phyloP scores from a whole-genome alignment of 2,888 invertebrate genomes.

The Taphrorychus bicolor region DNA sequence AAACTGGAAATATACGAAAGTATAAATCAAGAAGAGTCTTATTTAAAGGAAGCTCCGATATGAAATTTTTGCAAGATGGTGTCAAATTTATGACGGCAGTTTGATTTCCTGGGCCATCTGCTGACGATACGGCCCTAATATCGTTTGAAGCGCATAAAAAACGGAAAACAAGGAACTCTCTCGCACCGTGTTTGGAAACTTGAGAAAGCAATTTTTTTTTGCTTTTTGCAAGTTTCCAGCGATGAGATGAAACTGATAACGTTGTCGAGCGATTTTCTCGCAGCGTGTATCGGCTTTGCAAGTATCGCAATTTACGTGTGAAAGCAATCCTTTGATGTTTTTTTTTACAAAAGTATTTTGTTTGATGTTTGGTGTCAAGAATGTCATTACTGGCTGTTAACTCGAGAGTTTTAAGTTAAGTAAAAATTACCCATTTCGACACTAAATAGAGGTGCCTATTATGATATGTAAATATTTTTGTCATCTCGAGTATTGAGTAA shows the following conservation, averaged over 20 bases:
- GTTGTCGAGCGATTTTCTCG: not conserved
- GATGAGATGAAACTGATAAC: not conserved
- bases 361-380: no score
- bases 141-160: constrained; percentile 26
- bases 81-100: constrained; percentile 55
- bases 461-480: no score
- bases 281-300: not conserved
- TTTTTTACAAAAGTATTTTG: no score
- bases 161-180: constrained; percentile 24
- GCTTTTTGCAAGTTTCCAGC: not conserved
- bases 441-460: no score
- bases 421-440: no score
- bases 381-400: no score
- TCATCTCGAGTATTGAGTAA: no score
- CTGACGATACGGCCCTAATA: constrained; percentile 40
- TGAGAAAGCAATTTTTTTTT: not conserved
- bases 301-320: not conserved
- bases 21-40: constrained; percentile 49
- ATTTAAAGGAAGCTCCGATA: constrained; percentile 51
- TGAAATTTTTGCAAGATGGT: constrained; percentile 55
- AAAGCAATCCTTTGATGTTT: no score
- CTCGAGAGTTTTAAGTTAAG: no score
- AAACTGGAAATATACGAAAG: constrained; percentile 43
- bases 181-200: constrained; percentile 10
- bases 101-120: constrained; percentile 52